Conservation (phyloP, 2,888 invertebrate genomes). For the Rhingia rostrata region DNA sequence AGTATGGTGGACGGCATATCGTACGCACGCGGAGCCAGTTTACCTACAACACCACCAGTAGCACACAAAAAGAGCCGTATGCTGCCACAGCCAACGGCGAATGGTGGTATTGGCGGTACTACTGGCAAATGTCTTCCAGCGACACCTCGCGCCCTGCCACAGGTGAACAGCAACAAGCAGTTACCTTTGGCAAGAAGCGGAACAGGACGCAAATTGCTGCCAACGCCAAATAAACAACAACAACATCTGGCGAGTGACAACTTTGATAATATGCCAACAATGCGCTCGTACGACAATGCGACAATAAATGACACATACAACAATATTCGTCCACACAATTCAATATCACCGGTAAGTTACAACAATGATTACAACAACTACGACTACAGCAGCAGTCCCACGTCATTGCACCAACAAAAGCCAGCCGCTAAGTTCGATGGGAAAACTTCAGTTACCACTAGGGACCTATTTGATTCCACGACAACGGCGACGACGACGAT, state of each 20-base stretch:
- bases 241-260: constrained; percentile 37
- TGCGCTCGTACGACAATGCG: constrained; percentile 64
- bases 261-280: constrained; percentile 55
- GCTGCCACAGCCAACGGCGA: constrained; percentile 76
- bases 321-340: constrained; percentile 78
- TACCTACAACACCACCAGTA: constrained; percentile 77
- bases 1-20: constrained; percentile 80
- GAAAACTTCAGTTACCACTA: constrained; percentile 47
- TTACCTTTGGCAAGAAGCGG: constrained; percentile 76
- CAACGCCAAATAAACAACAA: constrained; percentile 63
- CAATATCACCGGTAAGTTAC: constrained; percentile 83
- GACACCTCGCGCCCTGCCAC: constrained; percentile 77
- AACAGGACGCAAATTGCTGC: constrained; percentile 63
- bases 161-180: constrained; percentile 75
- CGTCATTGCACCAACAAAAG: constrained; percentile 4
- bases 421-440: constrained; percentile 24
- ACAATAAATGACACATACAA: constrained; percentile 72
- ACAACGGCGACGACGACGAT: constrained; percentile 76
- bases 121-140: constrained; percentile 84
- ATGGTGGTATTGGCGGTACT: constrained; percentile 88
- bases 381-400: constrained; percentile 66
- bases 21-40: constrained; percentile 77
- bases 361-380: constrained; percentile 88
- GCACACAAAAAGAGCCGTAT: constrained; percentile 76
- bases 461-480: constrained; percentile 45